Evolutionary conservation across 2,888 invertebrate genomes (phyloP), one percentile per base, ranked within the genome.

Genomic region (Philereme vetulata): DNA sequence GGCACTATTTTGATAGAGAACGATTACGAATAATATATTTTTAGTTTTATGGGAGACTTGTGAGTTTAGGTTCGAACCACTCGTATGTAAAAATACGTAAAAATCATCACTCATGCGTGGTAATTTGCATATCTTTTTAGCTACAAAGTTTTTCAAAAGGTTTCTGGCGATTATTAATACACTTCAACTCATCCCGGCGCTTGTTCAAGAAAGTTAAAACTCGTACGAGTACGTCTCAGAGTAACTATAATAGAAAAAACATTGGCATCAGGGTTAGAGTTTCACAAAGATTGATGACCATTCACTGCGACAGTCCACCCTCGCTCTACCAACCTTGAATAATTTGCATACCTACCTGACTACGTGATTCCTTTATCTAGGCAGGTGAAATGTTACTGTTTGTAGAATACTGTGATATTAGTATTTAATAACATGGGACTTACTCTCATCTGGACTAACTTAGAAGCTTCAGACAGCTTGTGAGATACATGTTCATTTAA

Each of bases 211-310:
- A 48, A 21, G 34, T 47, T 38, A 4, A 46, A 53, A 33, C 11
- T 7, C 0, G 4, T 40, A 54, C n/a, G 44, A 40, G 3, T 44
- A 44, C 11, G 5, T 42, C 44, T 44, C 36, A 47, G 47, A 53
- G 40, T 34, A 58, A 35, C 32, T 45, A 0, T 11, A 21, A 52
- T 8, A 36, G 44, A 35, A 35, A 53, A 50, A 40, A 35, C 5
- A 35, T 6, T 7, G 35, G 35, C 35, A 43, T 55, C 43, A 32
- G 35, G 56, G 63, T 63, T 66, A 72, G 70, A 71, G 66, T 76
- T 74, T 66, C 68, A 70, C 57, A 45, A 70, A 77, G 81, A 81
- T 81, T 79, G 79, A 82, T 82, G 72, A 74, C 70, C 59, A 66
- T 74, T 72, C 66, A 68, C 64, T 65, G 60, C 72, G 68, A 74